Percentiles rank a stretch among this genome's conserved stretches.
Evolutionary conservation across 1,140 invertebrate genomes (phyloP).

Genomic region (Drosophila tristis): DNA sequence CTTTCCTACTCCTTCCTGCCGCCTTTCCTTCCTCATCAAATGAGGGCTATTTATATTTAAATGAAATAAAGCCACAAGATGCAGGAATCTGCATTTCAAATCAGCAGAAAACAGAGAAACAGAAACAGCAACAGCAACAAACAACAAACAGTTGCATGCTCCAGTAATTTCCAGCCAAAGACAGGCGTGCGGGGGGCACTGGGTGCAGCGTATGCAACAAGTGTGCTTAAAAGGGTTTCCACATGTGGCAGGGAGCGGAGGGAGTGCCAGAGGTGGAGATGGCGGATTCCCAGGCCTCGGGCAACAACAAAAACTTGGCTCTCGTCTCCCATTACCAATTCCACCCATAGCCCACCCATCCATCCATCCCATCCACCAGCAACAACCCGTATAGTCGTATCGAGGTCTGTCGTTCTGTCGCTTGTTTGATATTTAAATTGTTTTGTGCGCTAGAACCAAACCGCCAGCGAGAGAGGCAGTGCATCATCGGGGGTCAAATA

Average conservation of each 20-base stretch:
- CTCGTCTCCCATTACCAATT: constrained; percentile 65
- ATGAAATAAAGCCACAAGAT: constrained; percentile 53
- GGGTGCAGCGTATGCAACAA: constrained; percentile 41
- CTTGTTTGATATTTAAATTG: constrained; percentile 71
- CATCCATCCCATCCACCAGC: not conserved
- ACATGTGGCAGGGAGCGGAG: constrained; percentile 33
- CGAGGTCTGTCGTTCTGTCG: too few species aligned
- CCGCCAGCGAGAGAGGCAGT: not conserved
- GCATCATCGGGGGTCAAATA: constrained; percentile 36
- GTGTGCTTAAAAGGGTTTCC: constrained; percentile 56
- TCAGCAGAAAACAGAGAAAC: constrained; percentile 35
- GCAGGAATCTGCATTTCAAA: constrained; percentile 76
- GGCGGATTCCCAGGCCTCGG: constrained; percentile 59
- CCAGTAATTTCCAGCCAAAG: constrained; percentile 55
- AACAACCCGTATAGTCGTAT: too few species aligned
- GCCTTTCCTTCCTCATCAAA: constrained; percentile 33
- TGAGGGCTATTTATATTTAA: constrained; percentile 58
- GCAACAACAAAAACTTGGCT: constrained; percentile 37
- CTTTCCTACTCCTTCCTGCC: not conserved
- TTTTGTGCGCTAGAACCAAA: constrained; percentile 53
- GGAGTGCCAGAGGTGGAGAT: constrained; percentile 1
- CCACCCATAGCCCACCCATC: constrained; percentile 4
- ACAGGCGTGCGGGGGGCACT: not conserved
- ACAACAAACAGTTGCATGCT: constrained; percentile 59
- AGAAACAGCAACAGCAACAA: constrained; percentile 25